phyloP scores from a whole-genome alignment of 2,113 vertebrate species.

The Brevimyrus niger region DNA sequence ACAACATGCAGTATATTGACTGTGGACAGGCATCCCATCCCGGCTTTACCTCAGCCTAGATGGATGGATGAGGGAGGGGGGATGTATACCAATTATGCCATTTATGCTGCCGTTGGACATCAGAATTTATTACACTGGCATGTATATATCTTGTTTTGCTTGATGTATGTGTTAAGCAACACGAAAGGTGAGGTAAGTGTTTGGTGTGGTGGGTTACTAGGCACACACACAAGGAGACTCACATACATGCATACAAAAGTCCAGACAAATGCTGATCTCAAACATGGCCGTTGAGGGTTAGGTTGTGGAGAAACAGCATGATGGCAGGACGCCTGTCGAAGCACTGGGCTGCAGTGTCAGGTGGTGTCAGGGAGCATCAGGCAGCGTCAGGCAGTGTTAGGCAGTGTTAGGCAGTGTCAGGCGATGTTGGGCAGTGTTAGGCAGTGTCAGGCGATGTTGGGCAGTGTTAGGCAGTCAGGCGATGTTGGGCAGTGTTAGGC shows the following conservation, averaged over 20 bases:
- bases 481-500: background rate
- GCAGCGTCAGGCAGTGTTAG: no score
- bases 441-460: rapidly evolving
- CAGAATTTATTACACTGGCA: background rate
- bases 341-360: background rate
- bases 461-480: background rate
- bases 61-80: background rate
- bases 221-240: background rate
- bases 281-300: background rate
- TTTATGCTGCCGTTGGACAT: background rate
- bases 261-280: background rate
- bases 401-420: background rate
- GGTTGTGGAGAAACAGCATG: background rate
- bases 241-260: background rate
- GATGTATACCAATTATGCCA: background rate
- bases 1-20: background rate
- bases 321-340: background rate
- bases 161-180: background rate
- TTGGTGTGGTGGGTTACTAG: background rate
- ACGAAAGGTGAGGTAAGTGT: background rate
- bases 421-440: no score
- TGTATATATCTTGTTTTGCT: background rate
- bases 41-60: background rate
- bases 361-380: background rate
- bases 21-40: background rate